Evolutionary conservation across 2,888 invertebrate species (phyloP), one percentile per base, ranked within the genome.

Genomic region (Ditylenchus weischeri): DNA sequence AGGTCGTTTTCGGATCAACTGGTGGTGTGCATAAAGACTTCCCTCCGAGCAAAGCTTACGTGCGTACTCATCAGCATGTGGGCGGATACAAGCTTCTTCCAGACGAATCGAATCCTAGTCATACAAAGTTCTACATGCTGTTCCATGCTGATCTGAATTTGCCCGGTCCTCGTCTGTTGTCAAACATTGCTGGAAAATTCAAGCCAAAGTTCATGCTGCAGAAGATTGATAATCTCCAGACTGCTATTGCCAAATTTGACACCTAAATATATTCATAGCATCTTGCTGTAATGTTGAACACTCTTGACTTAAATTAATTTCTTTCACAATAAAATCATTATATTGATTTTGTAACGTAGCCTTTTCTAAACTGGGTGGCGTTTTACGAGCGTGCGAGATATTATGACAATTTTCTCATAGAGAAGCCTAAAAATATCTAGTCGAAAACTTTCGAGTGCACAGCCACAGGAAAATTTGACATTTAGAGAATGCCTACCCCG

Each of bases 121-220:
- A 47, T 19, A 65, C 71, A 21, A 43, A 58, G 23, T 70, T 70
- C 23, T 23, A 38, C n/a, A 70, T 70, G 65, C 49, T 70, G 58
- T 70, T 70, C 64, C 70, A 70, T 62, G 69, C 70, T 21, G 70
- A 69, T 65, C 38, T 69, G n/a, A 69, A 69, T 43, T 43, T 69
- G 36, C 11, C 54, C 23, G 54, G 54, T 15, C 64, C 64, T n/a
- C 35, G 43, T 36, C n/a, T 71, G 2, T 8, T 69, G 48, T 50
- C 29, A 15, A 47, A 8, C 47, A 23, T 65, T 15, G 60, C 61
- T 57, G 59, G 48, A 35, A 47, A 47, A 19, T 57, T 70, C 19
- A 70, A 70, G 70, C 64, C 70, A 10, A 65, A 70, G 60, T 48
- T 70, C 11, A 70, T 70, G 69, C 35, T 51, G 21, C 62, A 70